Conservation (phyloP, 2,888 invertebrate species). For the Antitype chi region DNA sequence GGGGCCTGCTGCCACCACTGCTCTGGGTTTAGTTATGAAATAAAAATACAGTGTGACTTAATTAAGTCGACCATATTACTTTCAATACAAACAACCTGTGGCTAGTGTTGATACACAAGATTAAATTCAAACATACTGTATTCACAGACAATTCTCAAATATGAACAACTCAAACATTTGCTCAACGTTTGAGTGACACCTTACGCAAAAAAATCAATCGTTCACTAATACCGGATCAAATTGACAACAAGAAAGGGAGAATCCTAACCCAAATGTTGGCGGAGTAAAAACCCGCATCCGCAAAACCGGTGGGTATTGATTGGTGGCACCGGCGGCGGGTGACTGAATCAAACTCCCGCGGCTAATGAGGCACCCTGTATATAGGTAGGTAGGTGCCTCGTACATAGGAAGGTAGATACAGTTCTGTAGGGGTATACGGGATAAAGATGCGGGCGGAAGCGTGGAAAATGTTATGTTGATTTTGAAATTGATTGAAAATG, state of each 20-base stretch:
- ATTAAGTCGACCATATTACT: not conserved
- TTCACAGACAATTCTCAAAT: not conserved
- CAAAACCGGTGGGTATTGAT: constrained; percentile 63
- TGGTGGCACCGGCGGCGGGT: constrained; percentile 52
- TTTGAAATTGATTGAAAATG: not conserved
- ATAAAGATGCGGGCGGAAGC: not conserved
- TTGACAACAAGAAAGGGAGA: constrained; percentile 49
- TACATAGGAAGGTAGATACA: constrained; percentile 26
- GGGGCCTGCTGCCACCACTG: not conserved
- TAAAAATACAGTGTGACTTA: not conserved
- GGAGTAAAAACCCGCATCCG: constrained; percentile 56
- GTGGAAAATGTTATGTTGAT: not conserved
- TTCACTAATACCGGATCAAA: constrained; percentile 20
- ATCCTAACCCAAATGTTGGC: constrained; percentile 49
- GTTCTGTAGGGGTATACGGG: constrained; percentile 16
- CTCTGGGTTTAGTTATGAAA: not conserved
- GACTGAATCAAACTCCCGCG: constrained; percentile 66
- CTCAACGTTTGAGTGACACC: not conserved
- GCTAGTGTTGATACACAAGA: not conserved
- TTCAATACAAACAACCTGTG: not conserved
- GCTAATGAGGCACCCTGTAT: constrained; percentile 63
- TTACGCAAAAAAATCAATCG: constrained; percentile 22
- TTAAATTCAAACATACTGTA: not conserved
- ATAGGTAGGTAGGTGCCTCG: constrained; percentile 17
- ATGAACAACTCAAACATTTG: constrained; percentile 30